Conservation (phyloP, 2,888 invertebrate genomes). For the Cataglyphis rosenhaueri region DNA sequence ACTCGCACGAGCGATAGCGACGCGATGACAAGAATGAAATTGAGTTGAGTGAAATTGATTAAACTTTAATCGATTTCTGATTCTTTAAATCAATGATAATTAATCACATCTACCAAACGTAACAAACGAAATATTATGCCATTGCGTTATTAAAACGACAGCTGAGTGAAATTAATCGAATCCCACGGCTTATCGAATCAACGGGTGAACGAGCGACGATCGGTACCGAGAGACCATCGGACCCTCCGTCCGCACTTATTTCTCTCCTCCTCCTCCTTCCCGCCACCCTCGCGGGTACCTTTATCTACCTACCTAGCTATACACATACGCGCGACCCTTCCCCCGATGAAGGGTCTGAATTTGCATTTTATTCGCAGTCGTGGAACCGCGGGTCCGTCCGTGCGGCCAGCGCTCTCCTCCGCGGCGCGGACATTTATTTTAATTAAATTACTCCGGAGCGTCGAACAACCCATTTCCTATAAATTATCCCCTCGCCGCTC, state of each 20-base stretch:
- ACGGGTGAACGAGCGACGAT: slow-evolving; percentile 80
- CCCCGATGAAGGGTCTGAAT: slow-evolving; percentile 83
- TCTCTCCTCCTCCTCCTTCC: slow-evolving; percentile 16
- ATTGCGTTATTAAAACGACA: slow-evolving; percentile 43
- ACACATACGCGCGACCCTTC: slow-evolving; percentile 66
- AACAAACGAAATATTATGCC: slow-evolving; percentile 14
- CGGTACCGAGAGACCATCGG: slow-evolving; percentile 62
- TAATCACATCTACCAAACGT: not conserved
- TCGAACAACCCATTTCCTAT: slow-evolving; percentile 86
- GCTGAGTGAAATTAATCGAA: slow-evolving; percentile 47
- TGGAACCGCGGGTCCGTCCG: slow-evolving; percentile 77
- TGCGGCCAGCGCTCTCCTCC: slow-evolving; percentile 73
- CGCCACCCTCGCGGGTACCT: slow-evolving; percentile 62
- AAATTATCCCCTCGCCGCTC: slow-evolving; percentile 84
- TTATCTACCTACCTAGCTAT: slow-evolving; percentile 70
- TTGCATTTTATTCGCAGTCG: slow-evolving; percentile 85
- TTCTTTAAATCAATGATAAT: not conserved
- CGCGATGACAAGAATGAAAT: not conserved
- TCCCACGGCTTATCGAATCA: slow-evolving; percentile 80
- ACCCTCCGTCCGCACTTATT: slow-evolving; percentile 52
- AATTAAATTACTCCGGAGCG: slow-evolving; percentile 85
- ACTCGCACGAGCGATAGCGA: not conserved
- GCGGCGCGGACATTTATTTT: slow-evolving; percentile 85
- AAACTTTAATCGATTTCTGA: not conserved
- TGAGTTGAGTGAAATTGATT: not conserved